Conservation (phyloP, 92 coral and sea anemone species). For the Desmophyllum pertusum region DNA sequence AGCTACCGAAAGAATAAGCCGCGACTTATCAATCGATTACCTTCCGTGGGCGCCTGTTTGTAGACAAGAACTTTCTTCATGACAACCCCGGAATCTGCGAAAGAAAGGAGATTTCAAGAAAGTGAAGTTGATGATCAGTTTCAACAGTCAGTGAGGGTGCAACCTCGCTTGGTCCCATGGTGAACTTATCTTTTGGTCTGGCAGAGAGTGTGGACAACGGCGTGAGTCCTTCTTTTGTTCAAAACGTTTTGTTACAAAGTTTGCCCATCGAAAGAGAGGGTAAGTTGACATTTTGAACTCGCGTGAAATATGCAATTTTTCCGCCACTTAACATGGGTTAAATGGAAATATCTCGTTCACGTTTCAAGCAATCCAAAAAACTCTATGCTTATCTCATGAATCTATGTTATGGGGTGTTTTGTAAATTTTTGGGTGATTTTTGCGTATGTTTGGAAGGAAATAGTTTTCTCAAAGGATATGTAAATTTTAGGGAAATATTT, state of each 20-base stretch:
- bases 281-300: too few species aligned
- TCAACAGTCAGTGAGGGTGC: constrained; percentile 43
- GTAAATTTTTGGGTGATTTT: too few species aligned
- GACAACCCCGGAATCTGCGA: constrained; percentile 38
- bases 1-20: background rate
- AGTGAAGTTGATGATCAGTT: constrained; percentile 48
- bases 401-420: too few species aligned
- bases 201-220: constrained; percentile 18
- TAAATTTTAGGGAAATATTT: too few species aligned
- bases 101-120: constrained; percentile 33
- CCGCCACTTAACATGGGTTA: too few species aligned
- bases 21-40: background rate
- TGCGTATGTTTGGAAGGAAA: too few species aligned
- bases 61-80: constrained; percentile 50
- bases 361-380: too few species aligned
- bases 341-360: too few species aligned
- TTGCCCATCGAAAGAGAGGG: constrained; percentile 26
- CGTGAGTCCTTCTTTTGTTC: constrained; percentile 27
- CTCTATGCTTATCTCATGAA: too few species aligned
- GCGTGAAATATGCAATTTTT: too few species aligned
- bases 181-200: constrained; percentile 14
- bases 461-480: too few species aligned
- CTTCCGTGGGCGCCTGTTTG: constrained; percentile 57
- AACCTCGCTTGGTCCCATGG: background rate
- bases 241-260: background rate